phyloP scores from a whole-genome alignment of 1,140 invertebrate species.

The honey bee (Apis mellifera) region DNA sequence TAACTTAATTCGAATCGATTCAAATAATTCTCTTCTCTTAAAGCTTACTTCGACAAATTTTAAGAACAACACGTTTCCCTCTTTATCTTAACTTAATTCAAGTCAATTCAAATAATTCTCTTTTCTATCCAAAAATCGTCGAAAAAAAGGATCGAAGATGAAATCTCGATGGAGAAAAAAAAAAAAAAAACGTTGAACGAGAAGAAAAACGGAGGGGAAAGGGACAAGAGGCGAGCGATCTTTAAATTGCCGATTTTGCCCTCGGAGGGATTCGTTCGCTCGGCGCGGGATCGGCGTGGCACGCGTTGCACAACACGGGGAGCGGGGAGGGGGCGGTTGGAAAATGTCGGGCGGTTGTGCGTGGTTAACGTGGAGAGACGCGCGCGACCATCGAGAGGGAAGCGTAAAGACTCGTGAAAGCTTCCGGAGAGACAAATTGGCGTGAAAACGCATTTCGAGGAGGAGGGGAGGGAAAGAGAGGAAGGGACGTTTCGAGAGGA shows the following conservation, averaged over 20 bases:
- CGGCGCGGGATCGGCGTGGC: constrained; percentile 20
- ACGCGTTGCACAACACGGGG: constrained; percentile 7
- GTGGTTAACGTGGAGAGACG: constrained; percentile 58
- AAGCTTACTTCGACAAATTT: too few species aligned
- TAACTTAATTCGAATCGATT: too few species aligned
- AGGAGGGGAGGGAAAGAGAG: constrained; percentile 64
- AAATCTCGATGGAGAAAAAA: not conserved
- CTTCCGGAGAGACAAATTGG: constrained; percentile 79
- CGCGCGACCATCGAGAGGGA: constrained; percentile 62
- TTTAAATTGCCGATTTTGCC: constrained; percentile 46
- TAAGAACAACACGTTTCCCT: too few species aligned
- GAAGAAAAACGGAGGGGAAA: not conserved
- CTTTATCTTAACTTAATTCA: too few species aligned
- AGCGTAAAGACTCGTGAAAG: constrained; percentile 80
- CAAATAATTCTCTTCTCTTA: too few species aligned
- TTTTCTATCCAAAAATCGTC: too few species aligned
- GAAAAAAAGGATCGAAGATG: not conserved
- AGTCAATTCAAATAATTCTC: too few species aligned
- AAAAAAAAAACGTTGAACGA: constrained; percentile 63
- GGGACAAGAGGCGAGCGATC: constrained; percentile 15
- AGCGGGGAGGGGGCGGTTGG: not conserved
- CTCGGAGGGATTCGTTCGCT: constrained; percentile 10
- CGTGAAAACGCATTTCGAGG: constrained; percentile 79
- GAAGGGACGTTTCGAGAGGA: constrained; percentile 48
- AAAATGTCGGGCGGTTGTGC: constrained; percentile 52